Evolutionary conservation across 2,113 vertebrate genomes (phyloP), one percentile per base, ranked within the genome.

Genomic region (Ranitomeya variabilis): DNA sequence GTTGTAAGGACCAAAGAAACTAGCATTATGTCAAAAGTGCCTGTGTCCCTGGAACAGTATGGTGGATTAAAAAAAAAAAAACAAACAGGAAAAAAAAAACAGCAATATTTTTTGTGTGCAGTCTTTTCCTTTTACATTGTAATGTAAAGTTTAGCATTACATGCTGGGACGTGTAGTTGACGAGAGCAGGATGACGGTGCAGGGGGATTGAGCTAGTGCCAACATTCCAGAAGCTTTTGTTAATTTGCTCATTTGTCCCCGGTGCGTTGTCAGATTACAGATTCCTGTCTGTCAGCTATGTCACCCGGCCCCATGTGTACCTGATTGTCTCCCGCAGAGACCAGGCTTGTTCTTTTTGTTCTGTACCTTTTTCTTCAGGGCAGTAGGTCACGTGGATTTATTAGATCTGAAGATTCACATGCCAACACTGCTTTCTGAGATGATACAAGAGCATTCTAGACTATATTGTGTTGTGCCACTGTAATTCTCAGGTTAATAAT

Each of bases 191-290:
- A 3, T 45, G 37, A 45, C 37, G 3, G 37, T 45, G 37, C 37
- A 45, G 37, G 37, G 37, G 37, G 3, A 45, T 3, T 45, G 37
- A 45, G 37, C 37, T 5, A 45, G 37, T 45, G 23, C 31, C 79
- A 11, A 62, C 79, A 81, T 81, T 81, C 59, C 79, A 19, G 57
- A 80, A 23, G 79, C 79, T 81, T 81, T 81, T 81, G 79, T 81
- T 62, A 57, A 81, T 81, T 81, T 37, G 7, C 31, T 59, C 21
- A 23, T 10, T 81, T 81, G 57, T 60, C 57, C 55, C 15, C 7
- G 3, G 26, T 10, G 14, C 16, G 9, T 81, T 81, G 79, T 81
- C 79, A 62, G n/a, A 62, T 81, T 81, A 81, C 79, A 81, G 59
- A 81, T 81, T 81, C 79, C 57, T 62, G 15, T 81, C 23, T 62